Conservation (phyloP, 2,113 vertebrate species). For the Cryptotis parvus region DNA sequence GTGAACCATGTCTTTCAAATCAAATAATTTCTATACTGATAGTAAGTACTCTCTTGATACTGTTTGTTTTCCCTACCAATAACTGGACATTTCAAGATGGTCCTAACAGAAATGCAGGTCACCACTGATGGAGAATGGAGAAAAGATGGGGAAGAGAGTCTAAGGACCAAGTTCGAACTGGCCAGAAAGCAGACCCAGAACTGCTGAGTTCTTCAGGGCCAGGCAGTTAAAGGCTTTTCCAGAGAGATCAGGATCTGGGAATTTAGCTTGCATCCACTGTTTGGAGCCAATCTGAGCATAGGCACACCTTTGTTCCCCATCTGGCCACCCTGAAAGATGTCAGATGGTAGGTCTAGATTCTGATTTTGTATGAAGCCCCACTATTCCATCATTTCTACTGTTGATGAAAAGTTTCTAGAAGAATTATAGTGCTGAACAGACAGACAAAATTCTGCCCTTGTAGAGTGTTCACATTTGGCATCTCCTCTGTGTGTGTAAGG, state of each 20-base stretch:
- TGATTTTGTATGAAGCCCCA: background rate
- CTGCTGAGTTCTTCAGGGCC: background rate
- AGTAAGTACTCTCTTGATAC: constrained; percentile 69
- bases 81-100: background rate
- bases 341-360: background rate
- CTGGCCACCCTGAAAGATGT: background rate
- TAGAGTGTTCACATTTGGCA: background rate
- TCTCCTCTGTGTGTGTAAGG: background rate
- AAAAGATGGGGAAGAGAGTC: background rate
- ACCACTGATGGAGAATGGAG: background rate
- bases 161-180: background rate
- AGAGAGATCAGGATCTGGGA: too few species aligned
- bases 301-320: too few species aligned
- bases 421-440: background rate
- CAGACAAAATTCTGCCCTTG: background rate
- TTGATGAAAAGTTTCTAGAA: constrained; percentile 13
- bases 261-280: background rate
- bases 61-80: constrained; percentile 28
- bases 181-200: background rate
- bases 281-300: too few species aligned
- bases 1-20: constrained; percentile 85
- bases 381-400: background rate
- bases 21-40: constrained; percentile 87
- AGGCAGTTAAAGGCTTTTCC: too few species aligned
- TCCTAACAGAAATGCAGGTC: background rate